Conservation (phyloP, 2,888 invertebrate species). For the Plagiodera versicolora region DNA sequence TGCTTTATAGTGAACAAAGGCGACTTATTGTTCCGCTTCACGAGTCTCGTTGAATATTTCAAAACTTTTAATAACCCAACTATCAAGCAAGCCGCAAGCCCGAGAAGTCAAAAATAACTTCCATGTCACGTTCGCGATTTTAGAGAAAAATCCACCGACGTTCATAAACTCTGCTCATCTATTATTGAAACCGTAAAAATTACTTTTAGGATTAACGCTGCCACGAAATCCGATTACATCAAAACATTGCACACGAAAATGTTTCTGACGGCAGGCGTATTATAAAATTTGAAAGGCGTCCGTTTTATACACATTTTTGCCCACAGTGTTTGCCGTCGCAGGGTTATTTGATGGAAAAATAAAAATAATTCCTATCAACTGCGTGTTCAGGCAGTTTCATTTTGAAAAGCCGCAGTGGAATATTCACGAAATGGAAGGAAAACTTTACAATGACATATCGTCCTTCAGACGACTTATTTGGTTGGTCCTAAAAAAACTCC, state of each 20-base stretch:
- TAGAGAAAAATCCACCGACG: neutral
- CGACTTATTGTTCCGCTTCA: neutral
- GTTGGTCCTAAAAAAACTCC: too few species aligned
- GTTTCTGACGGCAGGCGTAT: neutral
- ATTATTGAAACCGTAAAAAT: constrained; percentile 11
- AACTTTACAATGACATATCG: neutral
- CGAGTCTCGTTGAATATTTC: neutral
- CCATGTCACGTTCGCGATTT: neutral
- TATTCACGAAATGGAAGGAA: neutral
- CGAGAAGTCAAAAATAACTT: constrained; percentile 4
- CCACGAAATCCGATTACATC: constrained; percentile 8
- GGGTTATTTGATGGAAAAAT: too few species aligned
- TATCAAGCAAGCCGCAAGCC: neutral
- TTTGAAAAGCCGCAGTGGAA: too few species aligned
- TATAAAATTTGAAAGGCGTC: neutral
- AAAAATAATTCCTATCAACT: too few species aligned
- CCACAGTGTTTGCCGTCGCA: neutral
- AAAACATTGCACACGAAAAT: neutral
- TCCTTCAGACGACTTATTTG: too few species aligned
- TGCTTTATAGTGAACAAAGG: neutral
- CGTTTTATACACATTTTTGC: too few species aligned
- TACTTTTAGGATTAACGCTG: constrained; percentile 2
- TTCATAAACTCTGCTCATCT: constrained; percentile 5
- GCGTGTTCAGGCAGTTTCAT: too few species aligned
- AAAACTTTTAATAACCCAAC: neutral